These are phyloP conservation scores for Lasius platythorax DNA, from an alignment of 2,888 invertebrate species.

Conservation along the genomic window DNA sequence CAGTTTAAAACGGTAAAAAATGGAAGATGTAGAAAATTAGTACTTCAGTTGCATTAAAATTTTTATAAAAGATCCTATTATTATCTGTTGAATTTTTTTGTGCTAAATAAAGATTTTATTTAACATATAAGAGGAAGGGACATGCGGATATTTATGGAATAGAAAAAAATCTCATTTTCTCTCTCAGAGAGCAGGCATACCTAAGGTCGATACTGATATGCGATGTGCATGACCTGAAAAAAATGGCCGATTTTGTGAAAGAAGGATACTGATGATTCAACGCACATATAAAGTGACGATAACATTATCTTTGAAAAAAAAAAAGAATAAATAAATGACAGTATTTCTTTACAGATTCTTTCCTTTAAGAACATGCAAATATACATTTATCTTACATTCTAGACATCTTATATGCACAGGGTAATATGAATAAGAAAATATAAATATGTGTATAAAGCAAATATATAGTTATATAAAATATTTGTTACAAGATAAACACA, in stretches of 20 bases:
- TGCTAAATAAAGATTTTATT: neutral
- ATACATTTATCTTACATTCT: neutral
- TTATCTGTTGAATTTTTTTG: neutral
- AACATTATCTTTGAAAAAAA: conserved; percentile 43
- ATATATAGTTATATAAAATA: too few species aligned
- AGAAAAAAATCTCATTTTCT: conserved; percentile 7
- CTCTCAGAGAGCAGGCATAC: neutral
- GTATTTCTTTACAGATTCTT: neutral
- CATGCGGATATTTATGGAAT: neutral
- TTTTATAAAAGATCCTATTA: neutral
- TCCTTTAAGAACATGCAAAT: neutral
- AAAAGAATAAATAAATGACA: neutral
- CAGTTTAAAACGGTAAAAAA: neutral
- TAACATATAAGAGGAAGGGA: neutral
- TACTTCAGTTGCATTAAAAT: neutral
- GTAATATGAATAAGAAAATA: neutral
- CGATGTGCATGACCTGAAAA: conserved; percentile 53
- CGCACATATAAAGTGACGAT: conserved; percentile 53
- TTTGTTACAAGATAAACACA: too few species aligned
- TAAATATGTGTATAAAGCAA: neutral
- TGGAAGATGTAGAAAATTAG: neutral
- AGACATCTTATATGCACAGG: neutral
- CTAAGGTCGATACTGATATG: neutral
- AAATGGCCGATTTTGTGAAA: conserved; percentile 40
- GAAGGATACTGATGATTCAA: conserved; percentile 3